A percentile compares a stretch with the other conserved stretches of the same genome.
phyloP scores from a whole-genome alignment of 2,113 vertebrate genomes.

The Ondatra zibethicus region DNA sequence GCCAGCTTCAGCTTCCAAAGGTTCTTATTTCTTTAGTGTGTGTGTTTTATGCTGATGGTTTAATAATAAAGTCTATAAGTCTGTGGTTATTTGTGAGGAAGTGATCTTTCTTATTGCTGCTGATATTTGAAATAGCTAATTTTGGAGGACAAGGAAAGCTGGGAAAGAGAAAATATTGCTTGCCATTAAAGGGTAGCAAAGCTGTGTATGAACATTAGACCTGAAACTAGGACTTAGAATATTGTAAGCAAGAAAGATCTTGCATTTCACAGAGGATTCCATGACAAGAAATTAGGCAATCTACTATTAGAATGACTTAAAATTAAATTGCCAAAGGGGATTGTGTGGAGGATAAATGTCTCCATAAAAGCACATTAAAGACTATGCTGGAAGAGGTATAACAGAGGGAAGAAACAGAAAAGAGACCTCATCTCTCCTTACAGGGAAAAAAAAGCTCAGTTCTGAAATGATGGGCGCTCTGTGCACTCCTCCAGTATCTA shows the following conservation, averaged over 20 bases:
- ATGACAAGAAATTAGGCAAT: not conserved
- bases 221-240: not conserved
- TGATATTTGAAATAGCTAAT: constrained; percentile 2
- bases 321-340: not conserved
- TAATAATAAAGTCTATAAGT: not conserved
- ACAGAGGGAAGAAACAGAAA: not conserved
- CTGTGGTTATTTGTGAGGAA: not conserved
- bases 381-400: not conserved
- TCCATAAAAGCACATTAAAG: not conserved
- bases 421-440: not conserved
- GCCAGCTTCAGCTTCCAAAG: not conserved
- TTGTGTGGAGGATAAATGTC: not conserved
- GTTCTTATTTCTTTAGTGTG: not conserved
- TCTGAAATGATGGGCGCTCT: not conserved
- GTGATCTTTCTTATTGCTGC: not conserved
- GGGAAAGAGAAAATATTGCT: not conserved
- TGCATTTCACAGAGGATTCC: not conserved
- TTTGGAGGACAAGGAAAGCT: constrained; percentile 1
- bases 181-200: not conserved
- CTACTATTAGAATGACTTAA: not conserved
- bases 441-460: not conserved
- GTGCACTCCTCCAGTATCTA: not conserved
- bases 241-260: not conserved
- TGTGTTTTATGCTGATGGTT: not conserved
- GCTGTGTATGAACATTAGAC: not conserved